These are phyloP conservation scores for Zalophus californianus DNA, from an alignment of 2,797 vertebrate genomes.

Conservation along the genomic window DNA sequence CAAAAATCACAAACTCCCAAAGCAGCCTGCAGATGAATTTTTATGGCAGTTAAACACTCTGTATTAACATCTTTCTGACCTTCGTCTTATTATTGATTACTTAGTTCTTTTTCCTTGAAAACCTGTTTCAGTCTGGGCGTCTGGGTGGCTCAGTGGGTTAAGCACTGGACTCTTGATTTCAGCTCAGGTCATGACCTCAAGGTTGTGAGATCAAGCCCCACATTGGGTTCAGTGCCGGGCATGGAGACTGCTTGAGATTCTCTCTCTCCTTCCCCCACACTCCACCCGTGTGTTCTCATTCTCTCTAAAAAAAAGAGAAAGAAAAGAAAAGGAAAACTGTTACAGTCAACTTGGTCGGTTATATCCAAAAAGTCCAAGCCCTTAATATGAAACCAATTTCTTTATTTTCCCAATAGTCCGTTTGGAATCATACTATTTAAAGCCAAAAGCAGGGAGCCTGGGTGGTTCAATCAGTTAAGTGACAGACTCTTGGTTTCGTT, in stretches of 20 bases:
- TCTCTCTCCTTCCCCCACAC: not conserved
- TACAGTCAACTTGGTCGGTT: not conserved
- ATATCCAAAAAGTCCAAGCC: not conserved
- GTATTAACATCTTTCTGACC: not conserved
- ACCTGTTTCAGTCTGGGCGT: not conserved
- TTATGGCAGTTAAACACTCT: not conserved
- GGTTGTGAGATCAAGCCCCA: not conserved
- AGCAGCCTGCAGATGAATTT: not conserved
- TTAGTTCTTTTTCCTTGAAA: not conserved
- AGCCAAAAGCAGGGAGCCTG: not conserved
- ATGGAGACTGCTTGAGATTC: not conserved
- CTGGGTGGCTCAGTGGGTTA: not conserved
- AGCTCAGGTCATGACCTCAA: not conserved
- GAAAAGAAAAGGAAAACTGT: not conserved
- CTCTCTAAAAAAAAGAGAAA: not conserved
- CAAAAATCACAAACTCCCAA: not conserved
- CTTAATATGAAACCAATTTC: not conserved
- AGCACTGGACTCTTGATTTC: not conserved
- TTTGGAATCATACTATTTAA: constrained; percentile 24
- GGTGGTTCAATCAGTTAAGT: not conserved
- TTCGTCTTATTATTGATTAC: not conserved
- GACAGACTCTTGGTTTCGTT: not conserved
- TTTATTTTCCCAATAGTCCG: not conserved
- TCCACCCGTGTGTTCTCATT: not conserved
- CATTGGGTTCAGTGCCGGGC: no score